A percentile compares a stretch with the other conserved stretches of the same genome.
phyloP scores from a whole-genome alignment of 2,888 invertebrate species.

The Drosophila nr. perissopoda region DNA sequence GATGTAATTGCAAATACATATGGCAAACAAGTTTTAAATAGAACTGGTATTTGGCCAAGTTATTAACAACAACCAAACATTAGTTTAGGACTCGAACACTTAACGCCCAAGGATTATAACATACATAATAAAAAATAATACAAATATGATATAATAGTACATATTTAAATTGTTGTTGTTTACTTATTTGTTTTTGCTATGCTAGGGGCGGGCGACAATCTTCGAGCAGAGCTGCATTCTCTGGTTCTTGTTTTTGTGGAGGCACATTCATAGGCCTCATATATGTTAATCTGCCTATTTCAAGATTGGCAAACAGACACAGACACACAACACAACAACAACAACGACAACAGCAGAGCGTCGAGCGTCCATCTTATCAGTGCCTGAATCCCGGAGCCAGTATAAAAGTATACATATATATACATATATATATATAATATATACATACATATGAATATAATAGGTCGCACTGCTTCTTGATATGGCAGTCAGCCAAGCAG shows the following conservation, averaged over 20 bases:
- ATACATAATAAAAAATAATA: not conserved
- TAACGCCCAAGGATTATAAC: not conserved
- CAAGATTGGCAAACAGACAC: constrained; percentile 66
- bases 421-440: not conserved
- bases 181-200: not conserved
- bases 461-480: constrained; percentile 67
- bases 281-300: constrained; percentile 72
- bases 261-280: constrained; percentile 28
- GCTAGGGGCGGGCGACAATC: constrained; percentile 11
- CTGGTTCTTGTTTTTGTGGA: not conserved
- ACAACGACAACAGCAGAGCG: constrained; percentile 29
- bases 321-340: constrained; percentile 33
- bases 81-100: not conserved
- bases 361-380: constrained; percentile 48
- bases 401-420: constrained; percentile 25
- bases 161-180: not conserved
- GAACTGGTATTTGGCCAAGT: not conserved
- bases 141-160: not conserved
- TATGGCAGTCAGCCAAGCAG: constrained; percentile 42
- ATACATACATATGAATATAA: constrained; percentile 24
- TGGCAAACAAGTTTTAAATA: not conserved
- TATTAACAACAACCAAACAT: not conserved
- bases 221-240: not conserved
- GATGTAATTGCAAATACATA: not conserved
- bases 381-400: constrained; percentile 53